Evolutionary conservation across 2,797 vertebrate species (phyloP).

Genomic region (Poeciliopsis gracilis): DNA sequence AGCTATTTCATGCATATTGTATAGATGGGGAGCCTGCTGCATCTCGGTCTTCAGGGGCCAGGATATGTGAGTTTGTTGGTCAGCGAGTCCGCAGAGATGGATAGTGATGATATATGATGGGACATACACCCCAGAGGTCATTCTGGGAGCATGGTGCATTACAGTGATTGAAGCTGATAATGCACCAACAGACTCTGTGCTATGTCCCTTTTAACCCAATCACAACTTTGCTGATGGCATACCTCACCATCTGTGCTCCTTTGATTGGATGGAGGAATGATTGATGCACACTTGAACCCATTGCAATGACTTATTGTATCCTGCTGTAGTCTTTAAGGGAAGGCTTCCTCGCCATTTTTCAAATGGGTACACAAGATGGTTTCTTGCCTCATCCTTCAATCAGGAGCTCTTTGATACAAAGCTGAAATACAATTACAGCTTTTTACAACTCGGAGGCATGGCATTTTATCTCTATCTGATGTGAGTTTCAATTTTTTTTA

Average conservation of each 20-base stretch:
- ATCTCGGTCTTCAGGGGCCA: constrained; percentile 27
- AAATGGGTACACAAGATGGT: constrained; percentile 37
- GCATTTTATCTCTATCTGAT: constrained; percentile 7
- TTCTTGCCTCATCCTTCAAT: constrained; percentile 30
- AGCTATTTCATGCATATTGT: constrained; percentile 60
- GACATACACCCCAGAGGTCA: constrained; percentile 63
- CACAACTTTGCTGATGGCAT: constrained; percentile 64
- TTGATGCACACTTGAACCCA: constrained; percentile 70
- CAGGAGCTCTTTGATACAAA: constrained; percentile 46
- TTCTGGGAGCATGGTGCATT: constrained; percentile 67
- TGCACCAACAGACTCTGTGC: constrained; percentile 65
- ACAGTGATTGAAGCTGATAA: constrained; percentile 75
- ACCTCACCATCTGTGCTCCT: constrained; percentile 61
- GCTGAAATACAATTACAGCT: constrained; percentile 34
- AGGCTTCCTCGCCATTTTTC: constrained; percentile 56
- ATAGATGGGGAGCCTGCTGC: constrained; percentile 32
- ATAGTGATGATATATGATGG: constrained; percentile 61
- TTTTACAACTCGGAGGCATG: not conserved
- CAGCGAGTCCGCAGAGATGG: constrained; percentile 41
- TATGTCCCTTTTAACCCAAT: constrained; percentile 71
- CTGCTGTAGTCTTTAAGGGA: constrained; percentile 62
- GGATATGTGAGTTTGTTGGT: constrained; percentile 35
- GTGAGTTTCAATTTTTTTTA: not conserved
- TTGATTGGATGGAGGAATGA: constrained; percentile 73
- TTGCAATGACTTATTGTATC: constrained; percentile 68